Conservation (phyloP, 1,140 invertebrate species). For the Zaprionus davidi region DNA sequence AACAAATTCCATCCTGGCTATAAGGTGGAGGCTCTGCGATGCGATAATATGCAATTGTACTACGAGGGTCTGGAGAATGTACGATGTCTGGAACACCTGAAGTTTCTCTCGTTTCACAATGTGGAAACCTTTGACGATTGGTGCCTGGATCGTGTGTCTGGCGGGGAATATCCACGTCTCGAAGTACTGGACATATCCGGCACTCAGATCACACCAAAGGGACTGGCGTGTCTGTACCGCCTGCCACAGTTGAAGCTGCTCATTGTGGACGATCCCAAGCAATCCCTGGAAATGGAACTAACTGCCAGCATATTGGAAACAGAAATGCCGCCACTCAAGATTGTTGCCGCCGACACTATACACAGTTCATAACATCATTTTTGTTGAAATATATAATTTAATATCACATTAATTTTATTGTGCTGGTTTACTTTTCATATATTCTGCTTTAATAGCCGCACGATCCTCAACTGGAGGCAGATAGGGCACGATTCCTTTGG, state of each 20-base stretch:
- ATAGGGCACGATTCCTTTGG: constrained; percentile 72
- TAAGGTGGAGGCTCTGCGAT: constrained; percentile 89
- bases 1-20: constrained; percentile 85
- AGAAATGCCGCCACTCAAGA: constrained; percentile 77
- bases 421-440: constrained; percentile 77
- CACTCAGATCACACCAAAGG: constrained; percentile 87
- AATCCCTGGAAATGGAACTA: constrained; percentile 85
- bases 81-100: constrained; percentile 86
- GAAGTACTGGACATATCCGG: constrained; percentile 91
- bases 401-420: constrained; percentile 21
- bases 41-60: constrained; percentile 86
- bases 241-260: constrained; percentile 86
- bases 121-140: constrained; percentile 90
- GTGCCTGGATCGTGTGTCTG: constrained; percentile 88
- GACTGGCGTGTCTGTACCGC: constrained; percentile 88
- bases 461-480: constrained; percentile 74
- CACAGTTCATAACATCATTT: constrained; percentile 43
- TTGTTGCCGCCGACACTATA: constrained; percentile 65
- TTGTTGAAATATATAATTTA: constrained; percentile 25
- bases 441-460: constrained; percentile 70
- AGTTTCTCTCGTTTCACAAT: constrained; percentile 88
- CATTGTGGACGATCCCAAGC: constrained; percentile 85
- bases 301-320: constrained; percentile 87
- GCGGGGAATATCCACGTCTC: constrained; percentile 86
- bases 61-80: constrained; percentile 91